Percentiles rank a stretch among this genome's conserved stretches.
Evolutionary conservation across 1,140 invertebrate genomes (phyloP).

Genomic region (Magallana gigas): DNA sequence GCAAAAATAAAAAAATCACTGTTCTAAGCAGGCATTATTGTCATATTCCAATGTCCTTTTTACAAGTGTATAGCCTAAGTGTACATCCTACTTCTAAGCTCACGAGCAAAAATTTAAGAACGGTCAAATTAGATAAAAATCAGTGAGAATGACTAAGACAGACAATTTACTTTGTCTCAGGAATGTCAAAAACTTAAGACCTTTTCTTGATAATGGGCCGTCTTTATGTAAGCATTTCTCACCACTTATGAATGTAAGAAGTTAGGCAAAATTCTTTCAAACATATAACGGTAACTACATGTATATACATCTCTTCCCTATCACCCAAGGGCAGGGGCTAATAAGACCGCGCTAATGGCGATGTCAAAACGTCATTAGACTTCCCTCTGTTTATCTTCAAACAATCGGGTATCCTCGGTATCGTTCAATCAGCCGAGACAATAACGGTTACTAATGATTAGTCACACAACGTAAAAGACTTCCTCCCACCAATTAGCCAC

Average conservation of each 20-base stretch:
- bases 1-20: too few species aligned
- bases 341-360: not conserved
- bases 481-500: not conserved
- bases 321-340: not conserved
- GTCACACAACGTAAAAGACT: not conserved
- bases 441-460: conserved; percentile 25
- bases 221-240: not conserved
- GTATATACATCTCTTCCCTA: not conserved
- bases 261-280: not conserved
- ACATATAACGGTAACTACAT: not conserved
- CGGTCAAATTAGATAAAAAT: too few species aligned
- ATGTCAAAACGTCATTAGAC: not conserved
- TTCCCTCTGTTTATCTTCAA: not conserved
- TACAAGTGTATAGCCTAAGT: too few species aligned
- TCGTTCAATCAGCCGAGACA: conserved; percentile 1
- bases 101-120: too few species aligned
- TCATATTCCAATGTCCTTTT: too few species aligned
- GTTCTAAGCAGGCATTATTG: too few species aligned
- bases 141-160: not conserved
- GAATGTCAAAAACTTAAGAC: not conserved
- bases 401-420: conserved; percentile 24
- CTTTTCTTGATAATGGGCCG: not conserved
- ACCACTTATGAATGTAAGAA: not conserved
- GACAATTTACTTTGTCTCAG: not conserved
- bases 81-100: too few species aligned